These are phyloP conservation scores for Eurytemora carolleeae DNA, from an alignment of 1,140 invertebrate species.

Conservation along the genomic window DNA sequence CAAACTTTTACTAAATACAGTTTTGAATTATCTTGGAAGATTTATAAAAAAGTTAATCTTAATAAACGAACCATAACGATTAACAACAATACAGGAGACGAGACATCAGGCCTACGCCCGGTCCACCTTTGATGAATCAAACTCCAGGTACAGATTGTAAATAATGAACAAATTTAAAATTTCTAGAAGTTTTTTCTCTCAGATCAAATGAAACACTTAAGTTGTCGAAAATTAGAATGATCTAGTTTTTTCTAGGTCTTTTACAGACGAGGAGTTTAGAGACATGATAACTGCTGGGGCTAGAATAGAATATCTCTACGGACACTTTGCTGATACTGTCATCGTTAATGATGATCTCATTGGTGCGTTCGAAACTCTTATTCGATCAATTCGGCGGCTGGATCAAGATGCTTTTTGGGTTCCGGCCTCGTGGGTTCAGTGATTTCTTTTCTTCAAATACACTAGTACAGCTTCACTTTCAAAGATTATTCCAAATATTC, in stretches of 20 bases:
- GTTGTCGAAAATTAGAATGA: too few relatives aligned
- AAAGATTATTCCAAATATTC: too few relatives aligned
- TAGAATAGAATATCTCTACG: slow-evolving; percentile 80
- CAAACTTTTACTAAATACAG: too few relatives aligned
- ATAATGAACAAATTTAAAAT: too few relatives aligned
- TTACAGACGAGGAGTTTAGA: slow-evolving; percentile 72
- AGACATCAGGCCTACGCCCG: slow-evolving; percentile 54
- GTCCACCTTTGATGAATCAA: not conserved
- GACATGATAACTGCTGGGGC: slow-evolving; percentile 68
- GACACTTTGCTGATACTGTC: slow-evolving; percentile 80
- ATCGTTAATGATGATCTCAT: slow-evolving; percentile 77
- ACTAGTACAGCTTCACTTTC: too few relatives aligned
- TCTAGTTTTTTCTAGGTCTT: slow-evolving; percentile 22
- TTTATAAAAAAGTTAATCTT: too few relatives aligned
- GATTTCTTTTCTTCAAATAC: not conserved
- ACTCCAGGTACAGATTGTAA: too few relatives aligned
- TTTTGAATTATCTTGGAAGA: too few relatives aligned
- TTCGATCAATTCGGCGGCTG: slow-evolving; percentile 55
- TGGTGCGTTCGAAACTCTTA: slow-evolving; percentile 62
- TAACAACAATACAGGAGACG: too few relatives aligned
- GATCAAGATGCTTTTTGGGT: slow-evolving; percentile 92
- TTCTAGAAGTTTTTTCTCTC: too few relatives aligned
- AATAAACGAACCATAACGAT: too few relatives aligned
- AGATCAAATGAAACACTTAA: too few relatives aligned
- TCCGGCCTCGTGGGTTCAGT: slow-evolving; percentile 65